A percentile compares a stretch with the other conserved stretches of the same genome.
phyloP scores from a whole-genome alignment of 2,888 invertebrate species.

The Drosophila falleni region DNA sequence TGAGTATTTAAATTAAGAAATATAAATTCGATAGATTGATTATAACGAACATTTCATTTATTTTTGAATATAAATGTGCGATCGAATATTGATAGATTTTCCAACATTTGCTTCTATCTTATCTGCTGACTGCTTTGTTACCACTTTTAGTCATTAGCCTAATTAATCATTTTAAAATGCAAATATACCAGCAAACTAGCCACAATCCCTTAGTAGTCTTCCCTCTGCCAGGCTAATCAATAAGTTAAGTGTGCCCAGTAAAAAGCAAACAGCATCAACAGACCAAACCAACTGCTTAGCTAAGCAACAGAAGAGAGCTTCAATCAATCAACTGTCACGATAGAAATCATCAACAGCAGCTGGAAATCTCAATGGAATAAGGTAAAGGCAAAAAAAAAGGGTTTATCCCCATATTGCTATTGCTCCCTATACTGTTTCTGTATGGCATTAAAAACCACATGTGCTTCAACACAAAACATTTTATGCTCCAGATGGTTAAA shows the following conservation, averaged over 20 bases:
- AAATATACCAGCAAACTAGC: slow-evolving; percentile 46
- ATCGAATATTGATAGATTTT: slow-evolving; percentile 2
- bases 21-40: too few relatives aligned
- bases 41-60: too few relatives aligned
- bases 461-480: slow-evolving; percentile 66
- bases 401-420: slow-evolving; percentile 13
- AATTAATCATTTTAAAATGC: slow-evolving; percentile 70
- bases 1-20: too few relatives aligned
- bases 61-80: neutral
- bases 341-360: slow-evolving; percentile 61
- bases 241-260: slow-evolving; percentile 53
- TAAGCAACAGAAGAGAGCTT: slow-evolving; percentile 52
- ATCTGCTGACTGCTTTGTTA: slow-evolving; percentile 5
- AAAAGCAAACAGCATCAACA: slow-evolving; percentile 40
- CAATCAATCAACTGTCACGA: slow-evolving; percentile 75
- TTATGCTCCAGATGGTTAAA: slow-evolving; percentile 47
- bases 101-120: slow-evolving; percentile 1
- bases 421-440: slow-evolving; percentile 21
- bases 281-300: slow-evolving; percentile 43
- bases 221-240: slow-evolving; percentile 37
- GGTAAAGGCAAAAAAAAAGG: slow-evolving; percentile 39
- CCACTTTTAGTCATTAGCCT: slow-evolving; percentile 11
- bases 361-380: slow-evolving; percentile 25
- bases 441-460: slow-evolving; percentile 71
- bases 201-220: neutral